These are phyloP conservation scores for Bactericera cockerelli DNA, from an alignment of 1,140 invertebrate species.

Conservation along the genomic window DNA sequence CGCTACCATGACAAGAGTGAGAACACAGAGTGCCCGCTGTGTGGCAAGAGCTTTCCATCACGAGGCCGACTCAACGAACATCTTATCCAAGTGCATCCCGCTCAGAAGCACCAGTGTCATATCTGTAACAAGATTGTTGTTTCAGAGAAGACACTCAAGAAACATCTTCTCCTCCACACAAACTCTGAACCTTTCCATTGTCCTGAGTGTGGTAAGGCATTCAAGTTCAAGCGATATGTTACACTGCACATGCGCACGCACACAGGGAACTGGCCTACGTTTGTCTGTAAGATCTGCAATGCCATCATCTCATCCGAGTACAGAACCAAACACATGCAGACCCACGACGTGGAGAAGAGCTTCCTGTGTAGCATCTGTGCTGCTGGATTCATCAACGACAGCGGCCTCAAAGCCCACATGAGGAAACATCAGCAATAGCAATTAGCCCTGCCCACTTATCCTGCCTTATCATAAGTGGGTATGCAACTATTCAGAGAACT, in stretches of 20 bases:
- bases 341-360: constrained; percentile 2
- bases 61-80: constrained; percentile 1
- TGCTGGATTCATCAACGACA: constrained; percentile 6
- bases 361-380: constrained; percentile 8
- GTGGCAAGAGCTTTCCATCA: constrained; percentile 2
- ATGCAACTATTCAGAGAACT: too few species aligned
- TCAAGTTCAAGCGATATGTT: constrained; percentile 1
- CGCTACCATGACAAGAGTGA: constrained; percentile 42
- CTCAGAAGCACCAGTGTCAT: constrained; percentile 1
- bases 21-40: not conserved
- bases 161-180: constrained; percentile 4
- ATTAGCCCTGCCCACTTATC: constrained; percentile 3
- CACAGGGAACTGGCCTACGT: constrained; percentile 6
- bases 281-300: constrained; percentile 5
- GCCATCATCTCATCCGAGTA: constrained; percentile 4
- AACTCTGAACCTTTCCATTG: constrained; percentile 3
- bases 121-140: constrained; percentile 1
- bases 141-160: constrained; percentile 1
- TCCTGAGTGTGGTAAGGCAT: constrained; percentile 1
- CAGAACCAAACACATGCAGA: constrained; percentile 1
- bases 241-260: not conserved
- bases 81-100: not conserved
- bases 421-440: constrained; percentile 7
- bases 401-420: constrained; percentile 1
- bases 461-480: constrained; percentile 4